Evolutionary conservation across 2,888 invertebrate species (phyloP).

Genomic region (Ochropleura plecta): DNA sequence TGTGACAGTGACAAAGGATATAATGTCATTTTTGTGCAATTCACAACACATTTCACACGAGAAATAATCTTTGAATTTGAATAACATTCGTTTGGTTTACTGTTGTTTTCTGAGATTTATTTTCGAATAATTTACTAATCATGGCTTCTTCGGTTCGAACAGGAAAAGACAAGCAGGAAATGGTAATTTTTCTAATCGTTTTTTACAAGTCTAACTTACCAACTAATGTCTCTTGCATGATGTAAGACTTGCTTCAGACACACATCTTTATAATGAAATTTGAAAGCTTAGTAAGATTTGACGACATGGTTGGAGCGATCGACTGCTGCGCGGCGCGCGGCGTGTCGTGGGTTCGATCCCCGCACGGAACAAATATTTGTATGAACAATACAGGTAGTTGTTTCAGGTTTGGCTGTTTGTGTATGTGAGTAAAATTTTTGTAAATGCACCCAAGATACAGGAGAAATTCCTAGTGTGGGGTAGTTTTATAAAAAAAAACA

Average conservation of each 20-base stretch:
- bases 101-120: constrained; percentile 20
- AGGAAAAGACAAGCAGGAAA: constrained; percentile 20
- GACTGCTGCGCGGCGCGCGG: no score
- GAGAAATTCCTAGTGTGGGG: no score
- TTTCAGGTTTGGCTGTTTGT: no score
- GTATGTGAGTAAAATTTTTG: no score
- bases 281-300: neutral
- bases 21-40: constrained; percentile 16
- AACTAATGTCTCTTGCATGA: neutral
- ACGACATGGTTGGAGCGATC: no score
- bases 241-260: neutral
- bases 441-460: no score
- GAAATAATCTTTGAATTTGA: neutral
- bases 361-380: no score
- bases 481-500: no score
- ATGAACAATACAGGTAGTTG: no score
- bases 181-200: constrained; percentile 26
- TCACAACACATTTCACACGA: neutral
- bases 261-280: neutral
- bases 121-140: constrained; percentile 24
- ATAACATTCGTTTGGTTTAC: neutral
- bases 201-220: neutral
- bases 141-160: constrained; percentile 28
- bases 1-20: constrained; percentile 10
- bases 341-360: no score